phyloP scores from a whole-genome alignment of 2,113 vertebrate genomes.

The Oriolus oriolus region DNA sequence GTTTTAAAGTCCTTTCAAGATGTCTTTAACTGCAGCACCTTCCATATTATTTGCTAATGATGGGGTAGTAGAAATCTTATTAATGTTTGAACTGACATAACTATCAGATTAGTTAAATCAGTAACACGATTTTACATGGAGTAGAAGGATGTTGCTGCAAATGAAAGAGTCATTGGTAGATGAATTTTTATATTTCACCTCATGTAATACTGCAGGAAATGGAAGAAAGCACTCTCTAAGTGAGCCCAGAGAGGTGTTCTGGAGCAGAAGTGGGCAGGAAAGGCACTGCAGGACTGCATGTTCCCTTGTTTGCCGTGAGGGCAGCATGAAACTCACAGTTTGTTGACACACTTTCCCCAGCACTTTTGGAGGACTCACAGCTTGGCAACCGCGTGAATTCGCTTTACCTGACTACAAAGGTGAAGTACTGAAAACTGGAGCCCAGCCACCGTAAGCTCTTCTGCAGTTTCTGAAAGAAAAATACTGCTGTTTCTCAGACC shows the following conservation, averaged over 20 bases:
- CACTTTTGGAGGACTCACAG: not conserved
- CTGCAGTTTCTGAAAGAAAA: not conserved
- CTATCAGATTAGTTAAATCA: not conserved
- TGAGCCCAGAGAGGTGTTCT: not conserved
- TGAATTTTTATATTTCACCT: not conserved
- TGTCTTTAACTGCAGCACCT: not conserved
- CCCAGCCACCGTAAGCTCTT: not conserved
- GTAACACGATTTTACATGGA: not conserved
- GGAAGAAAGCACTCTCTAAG: not conserved
- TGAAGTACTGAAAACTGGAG: not conserved
- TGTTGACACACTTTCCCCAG: not conserved
- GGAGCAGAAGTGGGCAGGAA: not conserved
- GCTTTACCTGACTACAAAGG: not conserved
- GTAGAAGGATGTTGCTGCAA: not conserved
- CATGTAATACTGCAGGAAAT: not conserved
- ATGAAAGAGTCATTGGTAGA: not conserved
- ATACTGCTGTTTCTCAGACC: not conserved
- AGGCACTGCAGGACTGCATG: not conserved
- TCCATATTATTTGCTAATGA: not conserved
- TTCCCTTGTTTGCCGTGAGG: not conserved
- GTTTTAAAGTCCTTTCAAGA: slow-evolving; percentile 12
- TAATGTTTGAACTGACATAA: not conserved
- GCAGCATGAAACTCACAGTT: not conserved
- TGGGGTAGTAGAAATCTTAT: not conserved
- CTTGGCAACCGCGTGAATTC: not conserved